Percentiles rank a stretch among this genome's conserved stretches.
Evolutionary conservation across 2,888 invertebrate species (phyloP).

Genomic region (Amphipoea lucens): DNA sequence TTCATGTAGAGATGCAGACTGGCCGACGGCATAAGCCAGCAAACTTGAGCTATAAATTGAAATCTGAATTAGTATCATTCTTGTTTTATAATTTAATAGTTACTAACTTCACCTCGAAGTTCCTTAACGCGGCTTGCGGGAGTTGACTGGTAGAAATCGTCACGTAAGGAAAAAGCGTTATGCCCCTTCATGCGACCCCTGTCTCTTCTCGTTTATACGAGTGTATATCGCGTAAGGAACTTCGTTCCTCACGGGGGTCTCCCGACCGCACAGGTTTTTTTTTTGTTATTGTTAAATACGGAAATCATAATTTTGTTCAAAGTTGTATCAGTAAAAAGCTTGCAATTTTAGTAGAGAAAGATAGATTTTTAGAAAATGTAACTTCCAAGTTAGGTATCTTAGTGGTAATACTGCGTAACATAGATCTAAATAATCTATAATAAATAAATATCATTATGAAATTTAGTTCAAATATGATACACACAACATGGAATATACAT

Average conservation of each 20-base stretch:
- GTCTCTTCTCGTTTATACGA: not conserved
- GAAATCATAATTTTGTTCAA: not conserved
- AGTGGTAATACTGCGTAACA: conserved; percentile 19
- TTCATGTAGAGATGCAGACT: conserved; percentile 33
- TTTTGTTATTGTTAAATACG: not conserved
- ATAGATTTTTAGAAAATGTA: not conserved
- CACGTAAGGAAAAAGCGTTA: not conserved
- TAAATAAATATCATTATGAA: conserved; percentile 12
- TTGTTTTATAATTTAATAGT: conserved; percentile 11
- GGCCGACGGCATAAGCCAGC: conserved; percentile 22
- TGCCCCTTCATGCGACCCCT: not conserved
- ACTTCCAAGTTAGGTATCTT: not conserved
- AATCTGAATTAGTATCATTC: conserved; percentile 32
- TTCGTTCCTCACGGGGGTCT: not conserved
- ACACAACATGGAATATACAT: conserved; percentile 16
- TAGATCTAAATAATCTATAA: conserved; percentile 25
- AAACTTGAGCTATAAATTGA: conserved; percentile 45
- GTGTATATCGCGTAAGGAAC: not conserved
- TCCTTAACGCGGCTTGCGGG: not conserved
- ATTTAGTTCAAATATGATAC: conserved; percentile 1
- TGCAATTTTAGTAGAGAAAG: not conserved
- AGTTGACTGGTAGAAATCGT: not conserved
- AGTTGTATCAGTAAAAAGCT: not conserved
- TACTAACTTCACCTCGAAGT: not conserved
- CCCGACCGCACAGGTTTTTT: not conserved